phyloP scores from a whole-genome alignment of 2,113 vertebrate genomes.

The Tragelaphus scriptus region DNA sequence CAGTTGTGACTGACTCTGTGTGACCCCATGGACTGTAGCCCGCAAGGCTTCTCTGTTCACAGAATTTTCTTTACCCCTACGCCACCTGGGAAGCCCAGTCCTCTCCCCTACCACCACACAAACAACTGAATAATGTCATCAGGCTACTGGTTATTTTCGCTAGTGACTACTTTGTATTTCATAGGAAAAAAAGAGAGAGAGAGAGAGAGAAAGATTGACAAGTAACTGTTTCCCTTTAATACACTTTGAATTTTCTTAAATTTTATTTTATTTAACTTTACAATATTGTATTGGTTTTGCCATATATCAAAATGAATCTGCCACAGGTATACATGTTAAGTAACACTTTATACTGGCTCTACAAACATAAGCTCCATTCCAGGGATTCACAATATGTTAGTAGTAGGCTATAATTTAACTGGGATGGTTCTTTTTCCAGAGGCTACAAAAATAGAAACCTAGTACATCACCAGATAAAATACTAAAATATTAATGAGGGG shows the following conservation, averaged over 20 bases:
- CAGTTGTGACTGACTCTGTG: neutral
- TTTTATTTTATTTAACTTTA: no score
- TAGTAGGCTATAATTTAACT: neutral
- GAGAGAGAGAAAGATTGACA: neutral
- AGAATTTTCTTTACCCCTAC: neutral
- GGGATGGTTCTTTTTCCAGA: neutral
- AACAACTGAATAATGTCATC: no score
- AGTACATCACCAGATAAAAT: neutral
- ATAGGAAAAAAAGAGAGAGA: neutral
- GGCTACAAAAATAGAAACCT: neutral
- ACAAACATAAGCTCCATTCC: neutral
- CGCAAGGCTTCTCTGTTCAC: neutral
- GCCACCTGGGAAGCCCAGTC: neutral
- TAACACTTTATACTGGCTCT: neutral
- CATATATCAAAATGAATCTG: no score
- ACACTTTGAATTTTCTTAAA: neutral
- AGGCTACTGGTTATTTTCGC: neutral
- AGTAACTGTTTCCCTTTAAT: neutral
- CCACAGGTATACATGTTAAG: neutral
- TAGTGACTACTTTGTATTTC: neutral
- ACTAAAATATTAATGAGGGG: neutral
- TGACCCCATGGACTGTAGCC: neutral
- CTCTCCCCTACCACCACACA: neutral
- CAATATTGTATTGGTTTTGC: no score
- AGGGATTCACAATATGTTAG: neutral